Base-by-base conservation (phyloP, 2,797 vertebrate genomes). In the Scolopax bukidnonensis region DNA sequence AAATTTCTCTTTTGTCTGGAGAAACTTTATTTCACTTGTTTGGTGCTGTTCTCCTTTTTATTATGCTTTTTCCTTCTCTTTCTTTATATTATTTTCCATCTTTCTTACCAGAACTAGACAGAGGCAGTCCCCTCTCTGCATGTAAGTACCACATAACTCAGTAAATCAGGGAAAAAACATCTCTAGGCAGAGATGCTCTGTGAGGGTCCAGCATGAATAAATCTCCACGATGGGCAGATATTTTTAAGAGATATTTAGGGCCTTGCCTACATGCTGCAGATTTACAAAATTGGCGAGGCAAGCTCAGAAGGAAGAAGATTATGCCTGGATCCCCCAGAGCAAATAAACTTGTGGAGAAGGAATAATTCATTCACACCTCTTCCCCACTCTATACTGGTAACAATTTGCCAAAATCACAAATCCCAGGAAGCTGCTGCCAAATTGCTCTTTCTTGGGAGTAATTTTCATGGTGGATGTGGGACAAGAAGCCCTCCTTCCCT, bases 371-470 rank as follows among this genome's bases (percentile, higher is more conserved):
- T 84, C 45, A 15, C 61, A 73, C 50, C 56, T 60, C 80, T 84
- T 91, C 43, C 77, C 40, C 18, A 7, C 40, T 90, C 59, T 63
- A 77, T 23, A 36, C 16, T 4, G 2, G 4, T 73, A 91, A 75
- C 14, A 56, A 45, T 80, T 56, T 92, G 73, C 80, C 95, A 89
- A 90, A 96, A 63, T 25, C 19, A 6, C 89, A 92, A 54, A 87
- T 84, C 56, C 81, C 75, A 78, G 84, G 43, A 43, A 84, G 38
- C 67, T 87, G 59, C 77, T 61, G 84, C 91, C 92, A 78, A 84
- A 51, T 40, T 90, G 61, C 61, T 92, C 80, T 53, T 86, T 68
- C 92, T 63, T 86, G 50, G 80, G 89, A 84, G 12, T 5, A 16
- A 14, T 76, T 91, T 50, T 40, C 25, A 7, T 1, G 25, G 90